phyloP scores from a whole-genome alignment of 2,113 vertebrate species.

The Ellobius talpinus region DNA sequence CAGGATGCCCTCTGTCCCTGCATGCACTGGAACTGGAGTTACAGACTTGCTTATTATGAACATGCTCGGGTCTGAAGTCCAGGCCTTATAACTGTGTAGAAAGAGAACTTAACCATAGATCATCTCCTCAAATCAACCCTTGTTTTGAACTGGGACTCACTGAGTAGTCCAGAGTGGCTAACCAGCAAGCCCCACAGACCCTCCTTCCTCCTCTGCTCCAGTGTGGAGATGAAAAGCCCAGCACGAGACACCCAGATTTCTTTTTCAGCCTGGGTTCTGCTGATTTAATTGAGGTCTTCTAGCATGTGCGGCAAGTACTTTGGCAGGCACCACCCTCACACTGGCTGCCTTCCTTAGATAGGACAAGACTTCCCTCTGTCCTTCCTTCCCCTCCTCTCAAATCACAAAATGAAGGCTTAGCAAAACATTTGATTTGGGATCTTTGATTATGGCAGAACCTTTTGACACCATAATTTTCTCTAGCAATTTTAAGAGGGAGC shows the following conservation, averaged over 20 bases:
- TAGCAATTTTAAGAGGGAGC: slow-evolving; percentile 4
- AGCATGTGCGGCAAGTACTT: too few species aligned
- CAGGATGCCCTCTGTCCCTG: not conserved
- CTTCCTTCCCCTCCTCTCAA: not conserved
- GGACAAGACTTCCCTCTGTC: not conserved
- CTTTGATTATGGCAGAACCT: slow-evolving; percentile 15
- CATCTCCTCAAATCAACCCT: not conserved
- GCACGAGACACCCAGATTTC: too few species aligned
- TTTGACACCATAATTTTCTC: not conserved
- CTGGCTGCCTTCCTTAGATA: not conserved
- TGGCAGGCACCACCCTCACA: too few species aligned
- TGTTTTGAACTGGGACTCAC: too few species aligned
- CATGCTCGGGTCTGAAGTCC: not conserved
- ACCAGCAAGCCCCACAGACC: not conserved
- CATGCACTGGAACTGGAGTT: not conserved
- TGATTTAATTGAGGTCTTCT: too few species aligned
- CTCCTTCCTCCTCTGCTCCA: not conserved
- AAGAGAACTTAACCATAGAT: not conserved
- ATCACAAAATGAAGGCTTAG: not conserved
- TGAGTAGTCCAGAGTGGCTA: too few species aligned
- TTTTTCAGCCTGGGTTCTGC: not conserved
- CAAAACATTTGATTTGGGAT: not conserved
- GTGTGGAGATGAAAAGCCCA: not conserved
- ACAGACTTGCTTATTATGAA: not conserved
- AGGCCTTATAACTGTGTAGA: not conserved